Evolutionary conservation across 1,140 invertebrate genomes (phyloP).

Genomic region (Anagrus nilaparvatae): DNA sequence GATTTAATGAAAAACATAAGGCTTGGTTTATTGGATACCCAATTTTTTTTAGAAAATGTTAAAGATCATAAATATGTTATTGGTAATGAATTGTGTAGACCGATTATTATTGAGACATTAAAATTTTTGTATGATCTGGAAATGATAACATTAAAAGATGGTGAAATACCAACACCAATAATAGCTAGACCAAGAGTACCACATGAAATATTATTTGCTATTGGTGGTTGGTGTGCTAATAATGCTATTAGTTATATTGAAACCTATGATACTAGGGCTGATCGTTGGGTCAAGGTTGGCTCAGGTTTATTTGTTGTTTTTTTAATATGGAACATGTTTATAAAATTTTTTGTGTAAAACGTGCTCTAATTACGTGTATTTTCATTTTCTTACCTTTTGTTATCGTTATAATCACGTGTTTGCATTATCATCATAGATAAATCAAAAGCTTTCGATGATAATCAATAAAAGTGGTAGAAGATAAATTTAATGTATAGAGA

Average conservation of each 20-base stretch:
- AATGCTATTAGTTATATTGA: constrained; percentile 63
- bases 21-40: constrained; percentile 73
- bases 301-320: constrained; percentile 6
- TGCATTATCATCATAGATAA: no score
- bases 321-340: no score
- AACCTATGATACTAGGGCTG: constrained; percentile 66
- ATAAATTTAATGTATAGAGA: no score
- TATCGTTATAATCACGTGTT: no score
- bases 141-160: constrained; percentile 51
- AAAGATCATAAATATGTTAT: constrained; percentile 55
- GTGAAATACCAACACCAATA: constrained; percentile 51
- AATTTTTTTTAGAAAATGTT: constrained; percentile 62
- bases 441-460: no score
- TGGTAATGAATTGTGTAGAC: constrained; percentile 52
- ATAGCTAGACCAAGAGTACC: constrained; percentile 57
- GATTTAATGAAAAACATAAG: constrained; percentile 70
- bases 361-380: background rate
- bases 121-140: constrained; percentile 66
- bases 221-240: constrained; percentile 67
- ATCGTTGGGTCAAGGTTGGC: constrained; percentile 57
- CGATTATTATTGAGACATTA: constrained; percentile 63
- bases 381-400: background rate
- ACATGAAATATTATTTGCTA: constrained; percentile 59
- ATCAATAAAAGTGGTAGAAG: no score
- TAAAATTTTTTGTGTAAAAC: background rate